A percentile compares a stretch with the other conserved stretches of the same genome.
Conservation (phyloP, 2,797 vertebrate genomes). For the Potorous gilbertii region DNA sequence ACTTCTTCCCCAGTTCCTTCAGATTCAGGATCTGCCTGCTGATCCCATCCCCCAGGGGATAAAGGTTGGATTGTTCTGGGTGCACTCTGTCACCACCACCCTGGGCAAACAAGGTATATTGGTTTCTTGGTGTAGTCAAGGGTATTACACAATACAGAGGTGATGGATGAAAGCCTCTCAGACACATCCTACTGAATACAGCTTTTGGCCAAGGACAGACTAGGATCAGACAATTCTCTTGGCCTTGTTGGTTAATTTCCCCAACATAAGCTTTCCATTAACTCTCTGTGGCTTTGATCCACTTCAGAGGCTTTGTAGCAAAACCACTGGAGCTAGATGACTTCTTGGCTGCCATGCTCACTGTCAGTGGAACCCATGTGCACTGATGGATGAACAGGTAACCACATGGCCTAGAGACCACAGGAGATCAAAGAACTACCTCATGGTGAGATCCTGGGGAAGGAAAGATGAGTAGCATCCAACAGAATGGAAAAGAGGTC, state of each 20-base stretch:
- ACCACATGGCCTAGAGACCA: not conserved
- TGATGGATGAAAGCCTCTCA: not conserved
- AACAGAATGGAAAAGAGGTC: not conserved
- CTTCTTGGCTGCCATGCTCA: not conserved
- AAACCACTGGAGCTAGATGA: not conserved
- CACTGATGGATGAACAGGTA: not conserved
- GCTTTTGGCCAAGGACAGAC: not conserved
- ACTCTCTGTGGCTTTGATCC: not conserved
- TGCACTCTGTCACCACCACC: not conserved
- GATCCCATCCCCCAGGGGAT: not conserved
- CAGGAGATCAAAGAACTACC: not conserved
- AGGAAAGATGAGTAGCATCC: not conserved
- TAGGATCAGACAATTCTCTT: not conserved
- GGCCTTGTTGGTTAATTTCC: not conserved
- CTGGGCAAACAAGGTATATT: not conserved
- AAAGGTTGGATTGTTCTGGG: not conserved
- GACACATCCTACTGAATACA: not conserved
- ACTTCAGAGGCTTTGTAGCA: not conserved
- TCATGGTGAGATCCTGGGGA: not conserved
- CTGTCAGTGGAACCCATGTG: not conserved
- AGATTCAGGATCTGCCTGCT: not conserved
- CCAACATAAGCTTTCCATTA: not conserved
- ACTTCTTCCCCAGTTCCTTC: not conserved
- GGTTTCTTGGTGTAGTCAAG: not conserved
- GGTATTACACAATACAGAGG: too few relatives aligned